Evolutionary conservation across 1,140 invertebrate genomes (phyloP).

Genomic region (Coenobita brevimanus): DNA sequence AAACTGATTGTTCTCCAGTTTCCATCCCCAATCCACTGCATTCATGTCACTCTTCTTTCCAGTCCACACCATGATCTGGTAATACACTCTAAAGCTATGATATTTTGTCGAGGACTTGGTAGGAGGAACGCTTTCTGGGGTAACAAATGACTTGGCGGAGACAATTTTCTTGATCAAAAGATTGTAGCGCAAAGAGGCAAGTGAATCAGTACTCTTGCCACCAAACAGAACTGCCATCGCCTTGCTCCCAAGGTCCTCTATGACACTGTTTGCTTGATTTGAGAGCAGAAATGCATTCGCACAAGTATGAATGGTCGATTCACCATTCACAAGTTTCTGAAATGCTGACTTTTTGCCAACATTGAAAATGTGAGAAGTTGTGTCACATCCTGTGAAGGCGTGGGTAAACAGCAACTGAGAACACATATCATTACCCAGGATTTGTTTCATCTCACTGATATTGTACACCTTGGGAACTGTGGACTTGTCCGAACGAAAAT

Average conservation of each 20-base stretch:
- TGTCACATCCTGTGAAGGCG: conserved; percentile 9
- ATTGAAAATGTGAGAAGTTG: conserved; percentile 15
- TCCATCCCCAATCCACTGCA: neutral
- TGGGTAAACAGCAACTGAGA: conserved; percentile 22
- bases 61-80: conserved; percentile 18
- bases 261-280: neutral
- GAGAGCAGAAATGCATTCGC: conserved; percentile 1
- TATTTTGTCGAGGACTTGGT: conserved; percentile 8
- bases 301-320: no score
- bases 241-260: neutral
- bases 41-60: conserved; percentile 5
- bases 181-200: neutral
- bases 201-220: neutral
- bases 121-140: neutral
- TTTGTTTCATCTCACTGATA: conserved; percentile 19
- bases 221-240: neutral
- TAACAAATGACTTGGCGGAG: neutral
- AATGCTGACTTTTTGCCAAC: neutral
- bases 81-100: conserved; percentile 2
- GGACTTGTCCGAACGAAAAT: conserved; percentile 10
- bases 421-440: conserved; percentile 1
- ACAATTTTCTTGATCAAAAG: conserved; percentile 4
- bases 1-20: conserved; percentile 1
- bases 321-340: no score
- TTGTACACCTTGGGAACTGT: conserved; percentile 25